Evolutionary conservation across 2,797 vertebrate species (phyloP).

Genomic region (Microctenopoma lineatum): DNA sequence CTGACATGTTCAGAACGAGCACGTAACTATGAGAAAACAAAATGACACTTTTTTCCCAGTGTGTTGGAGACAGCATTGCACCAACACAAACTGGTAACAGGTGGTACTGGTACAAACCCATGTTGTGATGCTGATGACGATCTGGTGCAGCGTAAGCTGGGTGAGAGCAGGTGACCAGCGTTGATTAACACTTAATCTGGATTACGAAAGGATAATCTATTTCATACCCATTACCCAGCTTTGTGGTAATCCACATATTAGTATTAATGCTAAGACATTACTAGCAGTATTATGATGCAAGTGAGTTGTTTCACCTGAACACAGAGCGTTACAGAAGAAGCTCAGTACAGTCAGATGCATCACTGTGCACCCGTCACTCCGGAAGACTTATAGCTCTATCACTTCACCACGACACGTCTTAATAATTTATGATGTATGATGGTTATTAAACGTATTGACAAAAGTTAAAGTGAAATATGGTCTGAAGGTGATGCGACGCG

Average conservation of each 20-base stretch:
- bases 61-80: no score
- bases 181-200: constrained; percentile 3
- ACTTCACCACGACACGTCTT: constrained; percentile 20
- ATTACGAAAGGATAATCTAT: not conserved
- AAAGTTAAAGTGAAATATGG: constrained; percentile 42
- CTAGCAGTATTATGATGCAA: not conserved
- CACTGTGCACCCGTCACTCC: constrained; percentile 16
- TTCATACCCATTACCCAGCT: not conserved
- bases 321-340: constrained; percentile 1
- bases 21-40: no score
- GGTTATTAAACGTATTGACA: constrained; percentile 52
- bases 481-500: not conserved
- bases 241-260: not conserved
- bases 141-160: no score
- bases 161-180: not conserved
- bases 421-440: constrained; percentile 37
- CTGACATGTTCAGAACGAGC: no score
- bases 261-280: not conserved
- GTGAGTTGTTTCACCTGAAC: not conserved
- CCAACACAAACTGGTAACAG: no score
- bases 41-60: no score
- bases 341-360: constrained; percentile 11
- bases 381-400: constrained; percentile 32
- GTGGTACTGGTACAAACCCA: no score
- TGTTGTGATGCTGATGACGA: no score